Evolutionary conservation across 92 coral and sea anemone genomes (phyloP), one percentile per base, ranked within the genome.

Genomic region (Bergia sp.): DNA sequence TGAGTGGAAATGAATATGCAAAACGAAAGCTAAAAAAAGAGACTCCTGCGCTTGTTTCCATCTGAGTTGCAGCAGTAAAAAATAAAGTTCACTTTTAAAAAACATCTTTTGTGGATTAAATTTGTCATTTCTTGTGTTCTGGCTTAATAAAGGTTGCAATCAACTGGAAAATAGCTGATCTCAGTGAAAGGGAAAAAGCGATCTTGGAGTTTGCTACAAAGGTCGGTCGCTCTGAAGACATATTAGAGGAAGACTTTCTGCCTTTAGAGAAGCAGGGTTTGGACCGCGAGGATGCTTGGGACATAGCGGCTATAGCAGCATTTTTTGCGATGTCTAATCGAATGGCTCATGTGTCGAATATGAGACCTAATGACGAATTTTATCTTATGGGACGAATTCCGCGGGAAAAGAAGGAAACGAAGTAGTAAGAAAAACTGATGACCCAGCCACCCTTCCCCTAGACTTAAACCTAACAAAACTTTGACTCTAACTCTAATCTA

Each of bases 241-340:
- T 97, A 13, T 67, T 61, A 41, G 98, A 97, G 11, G 89, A 89
- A 58, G 98, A 97, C 73, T 85, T 95, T 87, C 71, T 88, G 45
- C 89, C 92, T 40, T 74, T 97, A 86, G 95, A 95, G 85, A 81
- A 87, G 43, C 89, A 92, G 29, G 98, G 98, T 38, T 87, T 96
- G 81, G 89, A 90, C 44, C 91, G 86, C 78, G 98, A 96, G 73
- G 99, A 94, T 86, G 98, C 95, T 0, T 96, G 99, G 99, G 99
- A 96, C 82, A 94, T 96, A 37, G 99, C 97, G 0, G 95, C 96
- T 7, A 95, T 96, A 42, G 98, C 98, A 23, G 97, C 98, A 20
- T 92, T 96, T 71, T 96, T 96, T 87, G 99, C 99, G 40, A 79
- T 96, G 94, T 95, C 99, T 13, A 96, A 96, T 73, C 91, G 99